phyloP scores from a whole-genome alignment of 2,113 vertebrate genomes.

The Clarias gariepinus region DNA sequence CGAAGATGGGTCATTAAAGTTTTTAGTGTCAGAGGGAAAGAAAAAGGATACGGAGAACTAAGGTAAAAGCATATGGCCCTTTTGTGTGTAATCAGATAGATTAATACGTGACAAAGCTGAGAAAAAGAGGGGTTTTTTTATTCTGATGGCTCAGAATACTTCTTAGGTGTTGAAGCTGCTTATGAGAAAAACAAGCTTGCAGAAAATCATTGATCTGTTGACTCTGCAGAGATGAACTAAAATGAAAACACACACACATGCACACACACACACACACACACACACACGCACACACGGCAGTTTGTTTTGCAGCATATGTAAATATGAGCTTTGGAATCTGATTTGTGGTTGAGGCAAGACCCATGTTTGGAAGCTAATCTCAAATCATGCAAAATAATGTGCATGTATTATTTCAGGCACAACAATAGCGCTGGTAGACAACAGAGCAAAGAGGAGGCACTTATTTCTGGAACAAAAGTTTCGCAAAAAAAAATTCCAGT shows the following conservation, averaged over 20 bases:
- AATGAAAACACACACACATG: conserved; percentile 14
- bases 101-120: conserved; percentile 28
- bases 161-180: conserved; percentile 15
- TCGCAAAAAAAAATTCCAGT: neutral
- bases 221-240: conserved; percentile 39
- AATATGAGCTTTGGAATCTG: conserved; percentile 58
- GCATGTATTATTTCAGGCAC: conserved; percentile 43
- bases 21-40: neutral
- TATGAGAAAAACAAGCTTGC: conserved; percentile 41
- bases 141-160: neutral
- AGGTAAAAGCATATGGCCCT: conserved; percentile 36
- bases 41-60: conserved; percentile 14
- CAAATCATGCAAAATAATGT: conserved; percentile 49
- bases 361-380: conserved; percentile 38
- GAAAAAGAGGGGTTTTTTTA: neutral
- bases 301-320: conserved; percentile 51
- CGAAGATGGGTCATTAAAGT: conserved; percentile 25
- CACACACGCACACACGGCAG: conserved; percentile 14
- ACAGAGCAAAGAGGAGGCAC: conserved; percentile 13
- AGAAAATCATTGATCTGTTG: conserved; percentile 54
- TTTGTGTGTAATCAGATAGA: conserved; percentile 24
- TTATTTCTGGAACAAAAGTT: neutral
- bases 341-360: conserved; percentile 41
- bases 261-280: conserved; percentile 3
- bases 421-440: conserved; percentile 21